Evolutionary conservation across 1,140 invertebrate genomes (phyloP), one percentile per base, ranked within the genome.

Genomic region (Zaprionus africanus): DNA sequence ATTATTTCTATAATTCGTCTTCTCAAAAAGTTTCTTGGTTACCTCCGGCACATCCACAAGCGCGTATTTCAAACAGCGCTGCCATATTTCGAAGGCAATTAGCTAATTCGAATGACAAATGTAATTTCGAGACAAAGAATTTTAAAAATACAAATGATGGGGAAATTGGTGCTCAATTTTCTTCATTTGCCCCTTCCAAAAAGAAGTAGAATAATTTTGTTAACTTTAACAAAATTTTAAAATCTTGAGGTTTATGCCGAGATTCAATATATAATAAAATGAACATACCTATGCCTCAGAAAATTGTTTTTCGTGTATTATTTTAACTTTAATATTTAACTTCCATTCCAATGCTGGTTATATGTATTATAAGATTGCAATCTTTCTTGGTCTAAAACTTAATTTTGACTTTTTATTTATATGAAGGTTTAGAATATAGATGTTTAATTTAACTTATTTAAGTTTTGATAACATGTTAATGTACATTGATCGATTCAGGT

Each of bases 41-140:
- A 56, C 97, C 98, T 41, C 98, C 99, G 15, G 94, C 94, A 26
- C 98, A 99, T 94, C 98, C 98, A n/a, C 96, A 95, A 91, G 97
- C 97, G 60, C 93, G 95, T 26, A 95, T 97, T 59, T 95, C 96
- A 4, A 95, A 97, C 90, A 96, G 97, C 81, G 98, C 98, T 22
- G 96, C 97, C 28, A 96, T 96, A 84, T 93, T 98, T 62, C 93
- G 97, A 77, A 95, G 96, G 90, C 96, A 97, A 73, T 61, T 93
- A 31, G 91, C 91, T 31, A 91, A 91, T 56, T 63, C 79, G 1
- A 78, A 81, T 49, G 86, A 91, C 6, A 80, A 88, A 34, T 82
- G 63, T 12, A 76, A 54, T 41, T 88, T 88, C 7, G 78, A 90
- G 49, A 19, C 66, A 6, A 56, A 72, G 26, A 38, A 41, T 1